Evolutionary conservation across 2,888 invertebrate species (phyloP).

Genomic region (Melanostoma scalare): DNA sequence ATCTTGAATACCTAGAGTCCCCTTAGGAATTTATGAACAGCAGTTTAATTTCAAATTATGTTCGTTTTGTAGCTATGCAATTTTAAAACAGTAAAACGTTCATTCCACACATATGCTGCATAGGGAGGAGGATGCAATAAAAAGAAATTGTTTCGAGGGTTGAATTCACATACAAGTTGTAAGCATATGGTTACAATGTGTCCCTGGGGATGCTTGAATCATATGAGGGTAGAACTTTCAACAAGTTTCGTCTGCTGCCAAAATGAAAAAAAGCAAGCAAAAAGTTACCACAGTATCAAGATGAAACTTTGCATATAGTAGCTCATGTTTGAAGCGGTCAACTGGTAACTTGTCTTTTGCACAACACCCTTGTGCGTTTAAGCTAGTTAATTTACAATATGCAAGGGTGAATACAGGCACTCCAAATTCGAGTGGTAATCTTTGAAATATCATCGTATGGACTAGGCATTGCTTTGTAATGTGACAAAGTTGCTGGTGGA

Average conservation of each 20-base stretch:
- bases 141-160: conserved; percentile 25
- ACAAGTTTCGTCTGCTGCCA: conserved; percentile 37
- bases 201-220: conserved; percentile 26
- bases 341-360: conserved; percentile 29
- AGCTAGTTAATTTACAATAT: conserved; percentile 27
- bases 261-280: not conserved
- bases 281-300: conserved; percentile 22
- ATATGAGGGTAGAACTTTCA: conserved; percentile 52
- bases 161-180: conserved; percentile 36
- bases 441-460: not conserved
- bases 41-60: too few species aligned
- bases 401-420: conserved; percentile 9
- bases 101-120: not conserved
- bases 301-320: conserved; percentile 8
- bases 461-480: too few species aligned
- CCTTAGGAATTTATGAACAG: too few species aligned
- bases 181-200: conserved; percentile 56
- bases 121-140: conserved; percentile 10
- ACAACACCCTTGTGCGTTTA: conserved; percentile 16
- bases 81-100: conserved; percentile 9
- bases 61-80: not conserved
- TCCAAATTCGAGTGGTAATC: conserved; percentile 8
- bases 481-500: too few species aligned
- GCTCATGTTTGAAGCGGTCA: conserved; percentile 29
- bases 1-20: too few species aligned